Evolutionary conservation across 1,140 invertebrate species (phyloP), one percentile per base, ranked within the genome.

Genomic region (Bombus affinis): DNA sequence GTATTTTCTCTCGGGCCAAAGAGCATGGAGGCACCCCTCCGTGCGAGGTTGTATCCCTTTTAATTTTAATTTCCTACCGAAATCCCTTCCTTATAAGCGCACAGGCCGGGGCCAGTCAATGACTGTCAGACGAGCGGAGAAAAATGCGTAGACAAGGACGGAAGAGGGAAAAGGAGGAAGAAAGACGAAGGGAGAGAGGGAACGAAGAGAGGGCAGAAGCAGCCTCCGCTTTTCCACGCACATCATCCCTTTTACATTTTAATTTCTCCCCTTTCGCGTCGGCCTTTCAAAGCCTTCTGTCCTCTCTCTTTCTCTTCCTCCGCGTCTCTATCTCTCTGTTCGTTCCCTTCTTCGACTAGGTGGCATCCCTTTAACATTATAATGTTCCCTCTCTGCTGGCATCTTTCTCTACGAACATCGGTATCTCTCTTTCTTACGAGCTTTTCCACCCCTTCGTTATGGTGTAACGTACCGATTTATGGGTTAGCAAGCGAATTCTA

Each of bases 171-270:
- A 42, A 84, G 79, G 71, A 71, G 5, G 25, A 68, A 66, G 47
- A 70, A 44, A 35, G 65, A 37, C 32, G 32, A 35, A 18, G 65
- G 62, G 5, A 8, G 65, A 37, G 53, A n/a, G 3, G 42, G 66
- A 47, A 59, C 57, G 74, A 68, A 72, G 71, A 75, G 70, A 68
- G 70, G 66, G 44, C 47, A 72, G 57, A 81, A 71, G 84, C 90
- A 83, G 87, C 79, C 87, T 91, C 85, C 82, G 91, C 77, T 93
- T 93, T 94, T 94, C 90, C 93, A 93, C 92, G 93, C 93, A 92
- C 93, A 94, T 94, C 93, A 94, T 94, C 93, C 93, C 93, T 94
- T 94, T 94, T 94, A 94, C 92, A 94, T 94, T 94, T 94, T 94
- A 94, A 94, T 94, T 94, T 94, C 91, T 94, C 92, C 94, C 94